Evolutionary conservation across 2,888 invertebrate species (phyloP), one percentile per base, ranked within the genome.

Genomic region (Crocallis elinguaria): DNA sequence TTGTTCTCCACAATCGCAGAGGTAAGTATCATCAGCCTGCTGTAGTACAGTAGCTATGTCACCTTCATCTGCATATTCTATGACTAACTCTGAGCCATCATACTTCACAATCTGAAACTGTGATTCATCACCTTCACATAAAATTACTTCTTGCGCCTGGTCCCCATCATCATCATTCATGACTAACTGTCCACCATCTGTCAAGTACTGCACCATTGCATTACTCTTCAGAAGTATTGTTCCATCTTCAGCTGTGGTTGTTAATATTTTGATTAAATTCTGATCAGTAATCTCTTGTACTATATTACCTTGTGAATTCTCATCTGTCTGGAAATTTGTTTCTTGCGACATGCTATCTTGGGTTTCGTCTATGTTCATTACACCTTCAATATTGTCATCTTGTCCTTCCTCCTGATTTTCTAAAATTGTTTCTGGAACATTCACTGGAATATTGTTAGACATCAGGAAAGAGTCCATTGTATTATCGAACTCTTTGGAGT

Each of bases 1-100:
- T 25, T 84, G 77, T 42, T 88, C 86, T 9, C 92, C 92, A 41
- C 92, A 92, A 5, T 88, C 89, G 66, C 92, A 92, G 5, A 90
- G 55, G 46, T 86, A 90, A 25, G 84, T 76, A 0, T 88, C 86
- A 64, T 90, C 86, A 29, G 86, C 86, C 62, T 89, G 86, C 59
- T 88, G 87, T 7, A 88, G 60, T 4, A 88, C 83, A 1, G 87
- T 86, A 14, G 88, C 79, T 30, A 88, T 82, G 67, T 88, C 78
- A 29, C 81, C 81, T 5, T 88, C 91, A 65, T 89, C 89, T 1
- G 86, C 81, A 71, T 92, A 92, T 62, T 91, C 88, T 45, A 92
- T 91, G 0, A 92, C 85, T 12, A 91, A 62, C 58, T 92, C 90
- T 0, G 86, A 84, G 0, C 86, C 89, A 57, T 91, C 88, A 69